A percentile compares a stretch with the other conserved stretches of the same genome.
These are phyloP conservation scores for Chloroceryle inda DNA, from an alignment of 2,797 vertebrate genomes.

Conservation along the genomic window DNA sequence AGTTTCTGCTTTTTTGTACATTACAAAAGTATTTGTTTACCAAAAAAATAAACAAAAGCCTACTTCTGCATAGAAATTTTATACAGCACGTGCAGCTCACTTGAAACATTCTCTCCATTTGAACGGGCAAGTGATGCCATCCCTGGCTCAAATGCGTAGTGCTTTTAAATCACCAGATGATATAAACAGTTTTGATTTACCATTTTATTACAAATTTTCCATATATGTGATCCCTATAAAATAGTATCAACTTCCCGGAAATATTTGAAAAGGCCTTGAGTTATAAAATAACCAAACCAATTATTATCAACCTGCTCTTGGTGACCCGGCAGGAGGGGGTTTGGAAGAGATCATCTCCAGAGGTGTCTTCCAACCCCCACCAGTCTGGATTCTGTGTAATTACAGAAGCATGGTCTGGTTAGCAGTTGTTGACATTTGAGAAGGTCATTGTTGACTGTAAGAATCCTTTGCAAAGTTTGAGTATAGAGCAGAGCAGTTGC, in stretches of 20 bases:
- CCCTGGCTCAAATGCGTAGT: neutral
- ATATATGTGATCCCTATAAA: neutral
- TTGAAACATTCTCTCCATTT: neutral
- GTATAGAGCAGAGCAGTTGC: neutral
- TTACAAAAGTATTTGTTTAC: neutral
- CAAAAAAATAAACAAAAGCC: neutral
- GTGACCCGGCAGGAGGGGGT: neutral
- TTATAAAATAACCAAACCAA: neutral
- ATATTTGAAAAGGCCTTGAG: neutral
- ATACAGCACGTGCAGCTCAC: neutral
- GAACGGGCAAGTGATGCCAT: fast-evolving
- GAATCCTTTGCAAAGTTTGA: neutral
- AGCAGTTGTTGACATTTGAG: neutral
- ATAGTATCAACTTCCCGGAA: neutral
- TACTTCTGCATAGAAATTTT: neutral
- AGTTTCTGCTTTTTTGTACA: neutral
- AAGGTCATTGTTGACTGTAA: neutral
- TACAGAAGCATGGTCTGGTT: neutral
- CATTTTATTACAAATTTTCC: neutral
- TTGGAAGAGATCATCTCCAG: neutral
- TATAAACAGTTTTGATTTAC: neutral
- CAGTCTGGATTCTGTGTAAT: neutral
- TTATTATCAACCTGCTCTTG: neutral
- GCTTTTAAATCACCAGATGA: neutral
- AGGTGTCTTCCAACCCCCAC: no score